These are phyloP conservation scores for Galagoides demidoff DNA, from an alignment of 2,797 vertebrate genomes.

Conservation along the genomic window DNA sequence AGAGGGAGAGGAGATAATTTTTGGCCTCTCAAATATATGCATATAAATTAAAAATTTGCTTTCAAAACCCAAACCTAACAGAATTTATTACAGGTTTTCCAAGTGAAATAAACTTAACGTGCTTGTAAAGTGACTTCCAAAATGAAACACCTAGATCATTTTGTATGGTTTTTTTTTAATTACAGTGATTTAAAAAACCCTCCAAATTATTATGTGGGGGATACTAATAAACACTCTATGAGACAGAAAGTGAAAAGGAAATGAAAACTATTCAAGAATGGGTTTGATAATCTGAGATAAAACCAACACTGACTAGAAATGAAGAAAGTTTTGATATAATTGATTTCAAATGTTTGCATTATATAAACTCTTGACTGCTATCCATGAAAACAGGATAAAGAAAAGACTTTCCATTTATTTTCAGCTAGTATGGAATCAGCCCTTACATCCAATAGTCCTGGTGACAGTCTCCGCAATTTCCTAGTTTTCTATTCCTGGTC, in stretches of 20 bases:
- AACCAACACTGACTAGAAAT: neutral
- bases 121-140: conserved; percentile 15
- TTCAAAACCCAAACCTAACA: neutral
- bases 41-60: neutral
- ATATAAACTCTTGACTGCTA: neutral
- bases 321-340: neutral
- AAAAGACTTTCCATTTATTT: neutral
- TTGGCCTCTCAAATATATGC: neutral
- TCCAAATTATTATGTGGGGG: neutral
- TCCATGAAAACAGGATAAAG: neutral
- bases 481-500: neutral
- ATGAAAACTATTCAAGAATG: neutral
- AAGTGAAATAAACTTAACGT: neutral
- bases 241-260: conserved; percentile 2
- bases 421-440: neutral
- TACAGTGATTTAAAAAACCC: neutral
- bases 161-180: neutral
- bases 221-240: neutral
- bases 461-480: neutral
- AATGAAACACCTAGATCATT: neutral
- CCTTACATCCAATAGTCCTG: neutral
- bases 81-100: neutral
- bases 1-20: neutral
- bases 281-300: conserved; percentile 29
- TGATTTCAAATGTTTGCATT: neutral